Conservation (phyloP, 2,888 invertebrate species). For the Athripsodes cinereus region DNA sequence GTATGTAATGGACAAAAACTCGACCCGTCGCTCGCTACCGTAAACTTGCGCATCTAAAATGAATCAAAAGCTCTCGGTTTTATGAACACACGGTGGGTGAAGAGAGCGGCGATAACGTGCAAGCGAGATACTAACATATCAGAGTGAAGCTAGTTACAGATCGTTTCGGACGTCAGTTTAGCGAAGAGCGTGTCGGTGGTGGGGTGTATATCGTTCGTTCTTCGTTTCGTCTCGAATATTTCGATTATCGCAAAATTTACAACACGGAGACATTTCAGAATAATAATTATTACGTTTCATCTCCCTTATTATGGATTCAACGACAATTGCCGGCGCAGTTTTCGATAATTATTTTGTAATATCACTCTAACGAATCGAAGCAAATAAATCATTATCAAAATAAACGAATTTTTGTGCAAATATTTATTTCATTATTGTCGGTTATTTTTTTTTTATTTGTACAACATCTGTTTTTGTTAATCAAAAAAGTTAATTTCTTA, state of each 20-base stretch:
- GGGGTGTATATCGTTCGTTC: constrained; percentile 6
- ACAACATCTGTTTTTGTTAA: too few relatives aligned
- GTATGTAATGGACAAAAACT: constrained; percentile 13
- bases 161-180: constrained; percentile 22
- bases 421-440: too few relatives aligned
- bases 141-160: constrained; percentile 16
- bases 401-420: too few relatives aligned
- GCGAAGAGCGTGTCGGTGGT: constrained; percentile 11
- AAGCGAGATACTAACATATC: constrained; percentile 7
- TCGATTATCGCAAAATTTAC: constrained; percentile 12
- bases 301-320: background rate
- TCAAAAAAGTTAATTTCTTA: too few relatives aligned
- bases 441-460: too few relatives aligned
- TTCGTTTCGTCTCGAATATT: constrained; percentile 1
- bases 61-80: constrained; percentile 10
- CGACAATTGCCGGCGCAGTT: too few relatives aligned
- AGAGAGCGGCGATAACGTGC: background rate
- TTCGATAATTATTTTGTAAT: too few relatives aligned
- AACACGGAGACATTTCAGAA: too few relatives aligned
- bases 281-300: background rate
- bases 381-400: too few relatives aligned
- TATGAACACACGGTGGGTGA: constrained; percentile 13
- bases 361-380: too few relatives aligned
- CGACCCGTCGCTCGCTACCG: constrained; percentile 15
- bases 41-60: constrained; percentile 12